Evolutionary conservation across 1,140 invertebrate species (phyloP).

Genomic region (Tachypleus tridentatus): DNA sequence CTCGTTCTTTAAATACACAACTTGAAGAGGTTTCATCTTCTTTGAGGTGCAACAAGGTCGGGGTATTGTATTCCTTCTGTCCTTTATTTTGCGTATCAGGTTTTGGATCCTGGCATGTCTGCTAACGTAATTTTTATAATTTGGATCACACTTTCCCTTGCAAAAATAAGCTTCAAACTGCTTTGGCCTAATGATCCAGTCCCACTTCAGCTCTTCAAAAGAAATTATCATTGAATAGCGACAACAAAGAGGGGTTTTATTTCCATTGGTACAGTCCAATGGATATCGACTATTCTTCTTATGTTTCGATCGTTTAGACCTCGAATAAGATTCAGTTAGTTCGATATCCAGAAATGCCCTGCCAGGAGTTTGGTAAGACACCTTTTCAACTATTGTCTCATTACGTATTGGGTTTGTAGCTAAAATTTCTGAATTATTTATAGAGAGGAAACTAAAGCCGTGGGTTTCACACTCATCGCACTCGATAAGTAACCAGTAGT

Average conservation of each 20-base stretch:
- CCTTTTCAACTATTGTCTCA: too few species aligned
- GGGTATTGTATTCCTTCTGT: conserved; percentile 9
- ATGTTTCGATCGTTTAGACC: too few species aligned
- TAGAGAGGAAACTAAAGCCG: too few species aligned
- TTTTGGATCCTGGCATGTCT: conserved; percentile 30
- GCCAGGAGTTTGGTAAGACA: too few species aligned
- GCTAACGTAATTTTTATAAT: conserved; percentile 29
- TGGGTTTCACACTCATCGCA: not conserved
- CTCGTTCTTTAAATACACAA: too few species aligned
- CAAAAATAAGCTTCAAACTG: conserved; percentile 75
- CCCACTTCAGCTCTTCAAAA: conserved; percentile 73
- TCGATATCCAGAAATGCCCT: too few species aligned
- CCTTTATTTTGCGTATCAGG: conserved; percentile 25
- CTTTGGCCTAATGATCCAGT: conserved; percentile 68
- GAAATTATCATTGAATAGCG: conserved; percentile 64
- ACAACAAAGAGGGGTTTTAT: conserved; percentile 45
- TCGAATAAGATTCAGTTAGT: too few species aligned
- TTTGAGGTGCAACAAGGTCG: conserved; percentile 20
- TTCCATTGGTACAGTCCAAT: conserved; percentile 3
- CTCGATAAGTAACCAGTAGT: not conserved
- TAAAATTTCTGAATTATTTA: too few species aligned
- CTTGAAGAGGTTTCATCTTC: conserved; percentile 17
- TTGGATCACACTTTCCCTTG: conserved; percentile 52
- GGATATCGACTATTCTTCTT: too few species aligned
- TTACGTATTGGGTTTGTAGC: too few species aligned